These are phyloP conservation scores for Akabosia matsudoensis DNA, from an alignment of 1,140 invertebrate species.

Conservation along the genomic window DNA sequence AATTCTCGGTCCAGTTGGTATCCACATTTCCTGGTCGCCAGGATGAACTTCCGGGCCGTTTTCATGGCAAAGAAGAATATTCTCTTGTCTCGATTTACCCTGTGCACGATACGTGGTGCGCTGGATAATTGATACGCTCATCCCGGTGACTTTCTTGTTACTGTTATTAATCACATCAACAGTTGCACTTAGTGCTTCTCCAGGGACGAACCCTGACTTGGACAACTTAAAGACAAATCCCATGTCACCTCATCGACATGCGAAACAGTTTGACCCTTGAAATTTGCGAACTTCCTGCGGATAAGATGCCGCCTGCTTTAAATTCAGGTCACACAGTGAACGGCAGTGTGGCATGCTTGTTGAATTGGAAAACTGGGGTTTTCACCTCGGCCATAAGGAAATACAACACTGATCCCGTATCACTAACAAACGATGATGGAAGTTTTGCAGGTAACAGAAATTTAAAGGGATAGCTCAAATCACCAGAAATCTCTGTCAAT, in stretches of 20 bases:
- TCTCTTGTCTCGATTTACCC: not conserved
- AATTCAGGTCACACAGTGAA: slow-evolving; percentile 10
- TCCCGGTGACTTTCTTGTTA: not conserved
- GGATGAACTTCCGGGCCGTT: not conserved
- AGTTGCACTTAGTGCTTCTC: not conserved
- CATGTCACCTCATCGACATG: not conserved
- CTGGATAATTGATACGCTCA: not conserved
- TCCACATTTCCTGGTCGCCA: slow-evolving; percentile 4
- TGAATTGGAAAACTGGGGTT: not conserved
- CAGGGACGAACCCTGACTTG: not conserved
- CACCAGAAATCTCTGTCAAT: too few relatives aligned
- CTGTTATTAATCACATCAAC: not conserved
- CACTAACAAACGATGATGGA: not conserved
- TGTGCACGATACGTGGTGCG: not conserved
- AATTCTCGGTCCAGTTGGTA: not conserved
- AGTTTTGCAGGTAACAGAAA: too few relatives aligned
- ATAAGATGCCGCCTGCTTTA: not conserved
- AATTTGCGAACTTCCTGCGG: not conserved
- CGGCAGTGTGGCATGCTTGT: not conserved
- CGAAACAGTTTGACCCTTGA: slow-evolving; percentile 4
- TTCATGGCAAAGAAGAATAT: not conserved
- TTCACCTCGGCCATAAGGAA: not conserved
- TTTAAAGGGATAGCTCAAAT: too few relatives aligned
- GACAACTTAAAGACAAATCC: not conserved
- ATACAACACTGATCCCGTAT: not conserved